These are phyloP conservation scores for Abrostola tripartita DNA, from an alignment of 2,888 invertebrate species.

Conservation along the genomic window DNA sequence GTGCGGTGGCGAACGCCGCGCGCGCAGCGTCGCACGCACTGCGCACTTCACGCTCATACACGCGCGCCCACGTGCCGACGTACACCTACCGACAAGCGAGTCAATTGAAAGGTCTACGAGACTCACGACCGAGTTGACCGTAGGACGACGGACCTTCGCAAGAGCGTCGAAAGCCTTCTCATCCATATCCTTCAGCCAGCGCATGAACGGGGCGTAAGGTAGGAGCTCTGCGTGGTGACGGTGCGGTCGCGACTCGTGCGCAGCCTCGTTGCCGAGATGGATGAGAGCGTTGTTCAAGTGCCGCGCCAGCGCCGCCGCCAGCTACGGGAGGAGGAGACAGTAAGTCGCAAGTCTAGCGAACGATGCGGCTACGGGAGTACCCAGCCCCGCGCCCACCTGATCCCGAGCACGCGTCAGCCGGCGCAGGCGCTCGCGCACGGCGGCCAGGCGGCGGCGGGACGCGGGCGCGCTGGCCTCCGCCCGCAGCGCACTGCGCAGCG, in stretches of 20 bases:
- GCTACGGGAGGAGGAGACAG: conserved; percentile 44
- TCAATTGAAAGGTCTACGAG: not conserved
- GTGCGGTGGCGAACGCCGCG: conserved; percentile 71
- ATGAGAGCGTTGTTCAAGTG: conserved; percentile 98
- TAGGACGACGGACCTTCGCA: conserved; percentile 90
- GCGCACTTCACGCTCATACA: conserved; percentile 95
- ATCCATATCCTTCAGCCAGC: conserved; percentile 96
- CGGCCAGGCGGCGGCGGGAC: conserved; percentile 69
- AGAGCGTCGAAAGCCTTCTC: conserved; percentile 94
- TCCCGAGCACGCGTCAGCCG: conserved; percentile 73
- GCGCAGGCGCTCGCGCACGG: conserved; percentile 74
- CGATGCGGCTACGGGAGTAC: not conserved
- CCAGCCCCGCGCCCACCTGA: conserved; percentile 75
- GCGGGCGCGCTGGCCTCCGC: conserved; percentile 57
- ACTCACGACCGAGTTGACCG: not conserved
- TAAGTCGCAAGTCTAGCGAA: not conserved
- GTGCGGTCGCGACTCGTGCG: conserved; percentile 80
- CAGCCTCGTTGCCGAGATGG: conserved; percentile 92
- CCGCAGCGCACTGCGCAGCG: conserved; percentile 63
- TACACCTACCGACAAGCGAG: conserved; percentile 86
- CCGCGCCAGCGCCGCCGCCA: conserved; percentile 93
- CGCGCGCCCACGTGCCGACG: conserved; percentile 93
- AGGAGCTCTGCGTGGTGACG: conserved; percentile 95
- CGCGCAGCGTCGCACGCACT: conserved; percentile 93
- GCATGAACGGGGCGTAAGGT: conserved; percentile 96